A percentile compares a stretch with the other conserved stretches of the same genome.
Conservation (phyloP, 2,113 vertebrate genomes). For the Neodontobutis hainanensis region DNA sequence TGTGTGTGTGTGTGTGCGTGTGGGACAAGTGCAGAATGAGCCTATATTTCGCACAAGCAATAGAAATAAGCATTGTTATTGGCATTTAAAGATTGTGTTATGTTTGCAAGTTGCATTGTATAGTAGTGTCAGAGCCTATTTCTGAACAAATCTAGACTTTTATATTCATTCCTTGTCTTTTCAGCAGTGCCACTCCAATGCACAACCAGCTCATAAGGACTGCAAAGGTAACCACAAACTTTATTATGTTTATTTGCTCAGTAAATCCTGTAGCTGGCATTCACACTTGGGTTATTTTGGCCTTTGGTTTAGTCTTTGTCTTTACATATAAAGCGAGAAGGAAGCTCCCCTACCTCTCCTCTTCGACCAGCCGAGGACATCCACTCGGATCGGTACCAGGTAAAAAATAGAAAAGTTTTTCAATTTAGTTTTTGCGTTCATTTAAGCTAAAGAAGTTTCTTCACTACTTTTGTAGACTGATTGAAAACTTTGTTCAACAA, state of each 20-base stretch:
- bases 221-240: conserved; percentile 61
- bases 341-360: conserved; percentile 86
- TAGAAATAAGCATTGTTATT: conserved; percentile 22
- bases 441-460: no score
- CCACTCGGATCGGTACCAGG: conserved; percentile 97
- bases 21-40: conserved; percentile 41
- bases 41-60: conserved; percentile 49
- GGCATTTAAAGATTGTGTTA: conserved; percentile 38
- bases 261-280: conserved; percentile 9
- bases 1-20: conserved; percentile 19
- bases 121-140: no score
- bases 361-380: conserved; percentile 87
- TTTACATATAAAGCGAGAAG: conserved; percentile 93
- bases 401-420: conserved; percentile 63
- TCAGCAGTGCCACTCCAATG: conserved; percentile 37
- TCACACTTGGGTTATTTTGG: neutral
- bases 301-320: conserved; percentile 59
- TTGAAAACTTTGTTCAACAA: no score
- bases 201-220: conserved; percentile 61
- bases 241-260: neutral
- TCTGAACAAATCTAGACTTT: neutral
- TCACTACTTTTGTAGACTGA: neutral
- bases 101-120: conserved; percentile 19
- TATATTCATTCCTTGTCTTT: conserved; percentile 11
- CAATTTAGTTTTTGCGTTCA: no score